Percentiles rank a stretch among this genome's conserved stretches.
These are phyloP conservation scores for Megalopta genalis DNA, from an alignment of 1,140 invertebrate species.

Conservation along the genomic window DNA sequence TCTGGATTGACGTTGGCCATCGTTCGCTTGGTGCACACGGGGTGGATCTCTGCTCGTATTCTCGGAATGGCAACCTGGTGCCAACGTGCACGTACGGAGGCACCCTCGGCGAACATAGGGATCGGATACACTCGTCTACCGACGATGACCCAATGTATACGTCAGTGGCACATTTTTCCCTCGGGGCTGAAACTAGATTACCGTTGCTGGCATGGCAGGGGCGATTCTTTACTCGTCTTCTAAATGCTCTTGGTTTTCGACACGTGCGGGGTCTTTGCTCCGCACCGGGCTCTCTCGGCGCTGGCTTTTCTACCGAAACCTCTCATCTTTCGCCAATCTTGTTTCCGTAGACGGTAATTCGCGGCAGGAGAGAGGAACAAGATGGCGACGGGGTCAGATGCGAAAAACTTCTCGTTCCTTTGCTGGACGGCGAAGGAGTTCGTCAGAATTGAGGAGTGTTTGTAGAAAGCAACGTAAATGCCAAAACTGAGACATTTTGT, in stretches of 20 bases:
- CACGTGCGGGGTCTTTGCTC: conserved; percentile 42
- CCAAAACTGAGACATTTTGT: background rate
- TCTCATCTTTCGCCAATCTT: conserved; percentile 18
- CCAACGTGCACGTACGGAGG: background rate
- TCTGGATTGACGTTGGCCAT: conserved; percentile 40
- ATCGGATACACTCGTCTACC: conserved; percentile 7
- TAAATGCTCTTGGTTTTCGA: conserved; percentile 57
- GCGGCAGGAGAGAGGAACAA: background rate
- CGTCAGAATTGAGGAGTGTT: background rate
- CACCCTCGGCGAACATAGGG: conserved; percentile 32
- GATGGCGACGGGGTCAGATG: too few species aligned
- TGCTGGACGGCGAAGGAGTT: background rate
- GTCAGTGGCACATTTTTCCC: conserved; percentile 73
- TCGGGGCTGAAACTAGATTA: conserved; percentile 73
- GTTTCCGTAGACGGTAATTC: conserved; percentile 11
- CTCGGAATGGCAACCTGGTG: too few species aligned
- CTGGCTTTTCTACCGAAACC: background rate
- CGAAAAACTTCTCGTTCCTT: too few species aligned
- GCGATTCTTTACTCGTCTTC: conserved; percentile 69
- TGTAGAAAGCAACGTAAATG: too few species aligned
- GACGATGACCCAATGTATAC: conserved; percentile 52
- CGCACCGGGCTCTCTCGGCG: background rate
- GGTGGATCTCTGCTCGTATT: too few species aligned
- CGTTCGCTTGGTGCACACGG: background rate
- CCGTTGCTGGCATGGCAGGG: conserved; percentile 62